A percentile compares a stretch with the other conserved stretches of the same genome.
These are phyloP conservation scores for Rhipidura dahli DNA, from an alignment of 2,113 vertebrate species.

Conservation along the genomic window DNA sequence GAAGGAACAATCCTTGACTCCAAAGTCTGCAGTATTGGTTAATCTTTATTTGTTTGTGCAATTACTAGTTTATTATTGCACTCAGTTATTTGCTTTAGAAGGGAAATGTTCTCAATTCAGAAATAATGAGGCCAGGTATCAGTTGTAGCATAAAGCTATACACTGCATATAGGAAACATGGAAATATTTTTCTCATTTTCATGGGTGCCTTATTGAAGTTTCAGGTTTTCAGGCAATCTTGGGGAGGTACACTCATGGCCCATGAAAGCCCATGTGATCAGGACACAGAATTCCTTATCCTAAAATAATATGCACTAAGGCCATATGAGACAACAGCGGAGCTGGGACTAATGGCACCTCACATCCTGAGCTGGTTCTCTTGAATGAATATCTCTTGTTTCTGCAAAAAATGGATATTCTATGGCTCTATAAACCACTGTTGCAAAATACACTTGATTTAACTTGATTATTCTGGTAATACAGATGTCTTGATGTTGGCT, in stretches of 20 bases:
- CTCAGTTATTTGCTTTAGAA: neutral
- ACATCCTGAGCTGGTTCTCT: neutral
- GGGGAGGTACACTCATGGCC: neutral
- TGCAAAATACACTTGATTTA: neutral
- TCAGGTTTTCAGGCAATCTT: neutral
- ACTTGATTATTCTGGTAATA: neutral
- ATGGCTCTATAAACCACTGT: neutral
- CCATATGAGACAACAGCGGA: neutral
- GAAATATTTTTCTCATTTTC: neutral
- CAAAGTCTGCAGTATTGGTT: neutral
- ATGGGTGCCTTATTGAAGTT: neutral
- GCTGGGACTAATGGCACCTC: neutral
- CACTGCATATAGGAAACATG: neutral
- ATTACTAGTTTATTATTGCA: neutral
- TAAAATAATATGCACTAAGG: neutral
- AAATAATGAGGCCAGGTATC: neutral
- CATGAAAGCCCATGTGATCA: neutral
- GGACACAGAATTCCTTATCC: neutral
- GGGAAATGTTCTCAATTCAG: neutral
- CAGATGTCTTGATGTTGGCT: too few species aligned
- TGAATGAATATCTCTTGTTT: neutral
- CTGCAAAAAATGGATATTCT: neutral
- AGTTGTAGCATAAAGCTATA: rapidly evolving
- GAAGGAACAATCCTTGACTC: neutral
- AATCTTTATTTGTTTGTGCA: constrained; percentile 1